A percentile compares a stretch with the other conserved stretches of the same genome.
Evolutionary conservation across 2,113 vertebrate species (phyloP).

Genomic region (Alethe diademata): DNA sequence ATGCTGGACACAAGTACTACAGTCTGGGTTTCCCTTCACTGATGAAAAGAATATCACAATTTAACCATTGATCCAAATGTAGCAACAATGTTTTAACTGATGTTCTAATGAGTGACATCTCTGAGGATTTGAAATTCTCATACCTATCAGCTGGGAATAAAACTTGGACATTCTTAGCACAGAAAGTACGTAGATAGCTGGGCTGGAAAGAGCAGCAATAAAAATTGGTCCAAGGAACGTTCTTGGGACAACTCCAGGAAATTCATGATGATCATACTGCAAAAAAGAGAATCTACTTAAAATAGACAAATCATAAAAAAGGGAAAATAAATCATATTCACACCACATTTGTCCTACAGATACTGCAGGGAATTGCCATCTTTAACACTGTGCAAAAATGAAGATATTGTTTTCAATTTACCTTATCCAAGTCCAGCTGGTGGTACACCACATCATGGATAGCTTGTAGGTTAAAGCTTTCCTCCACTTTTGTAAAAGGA

Average conservation of each 20-base stretch:
- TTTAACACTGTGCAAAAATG: neutral
- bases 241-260: conserved; percentile 94
- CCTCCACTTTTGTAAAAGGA: conserved; percentile 95
- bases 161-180: conserved; percentile 83
- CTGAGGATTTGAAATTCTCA: neutral
- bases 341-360: neutral
- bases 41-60: neutral
- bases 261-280: conserved; percentile 95
- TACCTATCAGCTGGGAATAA: conserved; percentile 87
- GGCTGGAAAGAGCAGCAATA: conserved; percentile 81
- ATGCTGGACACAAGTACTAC: neutral
- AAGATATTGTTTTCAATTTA: neutral
- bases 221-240: conserved; percentile 90
- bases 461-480: conserved; percentile 95
- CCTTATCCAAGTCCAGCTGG: conserved; percentile 84
- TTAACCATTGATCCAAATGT: neutral
- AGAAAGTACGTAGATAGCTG: conserved; percentile 75
- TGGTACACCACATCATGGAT: conserved; percentile 90
- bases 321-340: neutral
- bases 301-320: neutral
- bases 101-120: neutral
- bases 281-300: conserved; percentile 16
- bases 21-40: neutral
- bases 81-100: neutral
- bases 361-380: neutral